A percentile compares a stretch with the other conserved stretches of the same genome.
Evolutionary conservation across 2,888 invertebrate species (phyloP).

Genomic region (Eretmocerus hayati): DNA sequence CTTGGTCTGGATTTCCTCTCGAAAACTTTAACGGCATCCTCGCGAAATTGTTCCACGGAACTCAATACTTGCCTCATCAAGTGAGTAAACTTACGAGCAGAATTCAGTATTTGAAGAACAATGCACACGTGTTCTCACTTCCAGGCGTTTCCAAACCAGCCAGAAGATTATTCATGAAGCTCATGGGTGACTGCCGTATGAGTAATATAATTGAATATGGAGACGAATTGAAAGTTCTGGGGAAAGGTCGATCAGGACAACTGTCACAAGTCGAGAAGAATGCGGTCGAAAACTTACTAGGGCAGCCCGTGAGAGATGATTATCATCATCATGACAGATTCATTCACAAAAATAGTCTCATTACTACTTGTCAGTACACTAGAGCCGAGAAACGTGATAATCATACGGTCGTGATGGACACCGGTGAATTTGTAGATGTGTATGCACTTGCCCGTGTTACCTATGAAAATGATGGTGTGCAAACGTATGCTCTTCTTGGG

Average conservation of each 20-base stretch:
- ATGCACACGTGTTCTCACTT: constrained; percentile 1
- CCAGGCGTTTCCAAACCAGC: not conserved
- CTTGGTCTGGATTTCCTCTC: constrained; percentile 18
- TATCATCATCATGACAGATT: too few species aligned
- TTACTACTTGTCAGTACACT: too few species aligned
- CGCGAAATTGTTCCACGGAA: constrained; percentile 10
- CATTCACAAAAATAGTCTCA: too few species aligned
- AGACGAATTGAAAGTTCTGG: not conserved
- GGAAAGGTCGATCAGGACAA: not conserved
- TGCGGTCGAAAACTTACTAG: not conserved
- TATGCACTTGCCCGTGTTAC: too few species aligned
- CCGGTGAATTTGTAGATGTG: too few species aligned
- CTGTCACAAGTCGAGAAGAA: not conserved
- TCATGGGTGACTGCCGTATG: not conserved
- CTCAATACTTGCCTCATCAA: constrained; percentile 14
- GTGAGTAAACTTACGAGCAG: constrained; percentile 14
- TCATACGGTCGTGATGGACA: too few species aligned
- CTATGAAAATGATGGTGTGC: too few species aligned
- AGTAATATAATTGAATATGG: not conserved
- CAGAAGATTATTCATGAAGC: not conserved
- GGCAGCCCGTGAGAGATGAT: too few species aligned
- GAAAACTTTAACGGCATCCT: constrained; percentile 10
- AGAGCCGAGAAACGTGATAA: too few species aligned
- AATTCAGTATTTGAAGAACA: not conserved
- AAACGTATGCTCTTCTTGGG: too few species aligned